Base-by-base conservation (phyloP, 2,888 invertebrate species). In the Lasius fuliginosus region DNA sequence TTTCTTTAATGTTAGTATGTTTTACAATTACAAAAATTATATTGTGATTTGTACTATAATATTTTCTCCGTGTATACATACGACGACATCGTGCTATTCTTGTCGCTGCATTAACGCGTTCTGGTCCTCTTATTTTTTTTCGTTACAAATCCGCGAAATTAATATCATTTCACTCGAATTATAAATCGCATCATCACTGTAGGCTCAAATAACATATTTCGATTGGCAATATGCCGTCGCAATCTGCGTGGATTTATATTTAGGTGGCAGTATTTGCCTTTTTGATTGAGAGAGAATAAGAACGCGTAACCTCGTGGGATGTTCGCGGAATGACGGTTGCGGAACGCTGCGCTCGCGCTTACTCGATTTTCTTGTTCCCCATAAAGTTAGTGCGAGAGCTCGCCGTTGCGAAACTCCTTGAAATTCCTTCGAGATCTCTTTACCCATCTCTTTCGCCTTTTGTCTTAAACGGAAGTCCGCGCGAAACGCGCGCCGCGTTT, bases 391-490 rank as follows among this genome's bases (percentile, higher is more conserved):
- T 18, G 53, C 53, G 60, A 46, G 42, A 30, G 42, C 85, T 74
- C 60, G 73, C 49, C 79, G 87, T 87, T 85, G 86, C 84, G 82
- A 79, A 82, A 77, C 85, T 83, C 53, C n/a, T 53, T 23, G 12
- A 65, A 71, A 85, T 84, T 85, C 69, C 87, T 49, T 53, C 79
- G 56, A 71, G 85, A 86, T 83, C 85, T 53, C 58, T 40, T 68
- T 82, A 75, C 83, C 69, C 58, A 60, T 18, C 71, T 56, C 69
- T 82, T 71, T 77, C 65, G 62, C 77, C 65, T 74, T 73, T 65
- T 36, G 65, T 62, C 64, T 67, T 23, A 65, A 73, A 68, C 64
- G 49, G 27, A 76, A 74, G 62, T 77, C 75, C 75, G 56, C 71
- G 65, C 71, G 62, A 58, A 42, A 49, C 56, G 56, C 71, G 62